Conservation (phyloP, 1,140 invertebrate genomes). For the Cydia pomonella region DNA sequence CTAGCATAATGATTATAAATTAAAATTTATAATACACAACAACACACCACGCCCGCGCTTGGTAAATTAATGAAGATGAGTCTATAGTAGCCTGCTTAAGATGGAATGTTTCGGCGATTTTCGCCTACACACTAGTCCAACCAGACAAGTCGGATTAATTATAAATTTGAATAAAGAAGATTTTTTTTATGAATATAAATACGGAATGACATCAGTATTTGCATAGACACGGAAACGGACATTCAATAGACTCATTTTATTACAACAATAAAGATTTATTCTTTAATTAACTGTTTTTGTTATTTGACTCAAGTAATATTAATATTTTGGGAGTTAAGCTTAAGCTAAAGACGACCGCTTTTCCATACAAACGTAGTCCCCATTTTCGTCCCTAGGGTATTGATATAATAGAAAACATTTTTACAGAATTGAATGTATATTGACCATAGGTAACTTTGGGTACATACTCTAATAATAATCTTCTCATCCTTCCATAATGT, state of each 20-base stretch:
- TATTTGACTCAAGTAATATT: constrained; percentile 1
- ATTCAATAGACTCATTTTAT: constrained; percentile 22
- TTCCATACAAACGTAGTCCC: no score
- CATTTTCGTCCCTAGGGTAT: no score
- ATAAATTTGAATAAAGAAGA: constrained; percentile 41
- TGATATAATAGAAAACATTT: no score
- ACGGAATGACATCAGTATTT: constrained; percentile 49
- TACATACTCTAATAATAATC: no score
- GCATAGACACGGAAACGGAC: constrained; percentile 39
- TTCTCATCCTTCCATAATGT: no score
- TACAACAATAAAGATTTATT: constrained; percentile 15
- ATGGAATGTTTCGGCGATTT: constrained; percentile 52
- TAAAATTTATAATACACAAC: constrained; percentile 46
- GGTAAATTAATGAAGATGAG: constrained; percentile 61
- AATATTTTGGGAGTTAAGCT: not conserved
- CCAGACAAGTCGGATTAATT: constrained; percentile 48
- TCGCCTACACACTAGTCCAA: constrained; percentile 65
- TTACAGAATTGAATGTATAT: no score
- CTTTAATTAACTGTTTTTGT: constrained; percentile 2
- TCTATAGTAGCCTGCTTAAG: constrained; percentile 48
- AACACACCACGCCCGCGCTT: constrained; percentile 58
- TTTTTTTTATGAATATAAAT: constrained; percentile 37
- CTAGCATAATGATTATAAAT: constrained; percentile 48
- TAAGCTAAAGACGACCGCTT: no score
- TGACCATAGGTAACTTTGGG: no score